These are phyloP conservation scores for Forbesichthys papilliferus DNA, from an alignment of 2,113 vertebrate genomes.

Conservation along the genomic window DNA sequence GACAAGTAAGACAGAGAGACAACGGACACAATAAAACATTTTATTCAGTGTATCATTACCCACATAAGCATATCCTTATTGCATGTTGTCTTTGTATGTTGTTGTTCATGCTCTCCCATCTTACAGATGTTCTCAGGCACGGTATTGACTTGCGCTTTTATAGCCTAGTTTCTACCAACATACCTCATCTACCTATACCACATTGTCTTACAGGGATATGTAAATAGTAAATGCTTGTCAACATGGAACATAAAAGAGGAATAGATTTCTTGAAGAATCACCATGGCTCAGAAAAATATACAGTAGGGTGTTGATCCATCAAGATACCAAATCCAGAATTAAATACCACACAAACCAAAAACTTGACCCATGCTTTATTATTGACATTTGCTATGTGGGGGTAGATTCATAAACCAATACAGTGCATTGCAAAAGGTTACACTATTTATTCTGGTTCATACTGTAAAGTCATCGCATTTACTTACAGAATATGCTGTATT, in stretches of 20 bases:
- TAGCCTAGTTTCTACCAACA: slow-evolving; percentile 42
- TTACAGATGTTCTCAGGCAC: too few species aligned
- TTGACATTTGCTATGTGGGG: not conserved
- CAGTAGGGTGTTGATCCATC: slow-evolving; percentile 16
- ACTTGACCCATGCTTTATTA: not conserved
- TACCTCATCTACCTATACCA: slow-evolving; percentile 28
- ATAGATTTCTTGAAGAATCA: slow-evolving; percentile 57
- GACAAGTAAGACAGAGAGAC: not conserved
- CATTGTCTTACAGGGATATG: slow-evolving; percentile 20
- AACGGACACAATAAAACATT: not conserved
- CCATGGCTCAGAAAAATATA: slow-evolving; percentile 38
- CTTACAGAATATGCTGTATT: too few species aligned
- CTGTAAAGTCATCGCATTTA: too few species aligned
- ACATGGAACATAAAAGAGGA: slow-evolving; percentile 38
- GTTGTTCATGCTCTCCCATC: slow-evolving; percentile 37
- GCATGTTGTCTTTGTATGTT: too few species aligned
- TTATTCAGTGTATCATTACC: too few species aligned
- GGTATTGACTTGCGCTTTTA: slow-evolving; percentile 40
- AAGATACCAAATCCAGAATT: not conserved
- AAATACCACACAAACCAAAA: not conserved
- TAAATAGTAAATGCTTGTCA: slow-evolving; percentile 50
- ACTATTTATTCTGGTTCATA: too few species aligned
- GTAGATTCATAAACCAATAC: too few species aligned
- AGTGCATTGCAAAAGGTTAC: too few species aligned
- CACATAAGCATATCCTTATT: too few species aligned